phyloP scores from a whole-genome alignment of 2,888 invertebrate genomes.

The Drosophila tanythrix region DNA sequence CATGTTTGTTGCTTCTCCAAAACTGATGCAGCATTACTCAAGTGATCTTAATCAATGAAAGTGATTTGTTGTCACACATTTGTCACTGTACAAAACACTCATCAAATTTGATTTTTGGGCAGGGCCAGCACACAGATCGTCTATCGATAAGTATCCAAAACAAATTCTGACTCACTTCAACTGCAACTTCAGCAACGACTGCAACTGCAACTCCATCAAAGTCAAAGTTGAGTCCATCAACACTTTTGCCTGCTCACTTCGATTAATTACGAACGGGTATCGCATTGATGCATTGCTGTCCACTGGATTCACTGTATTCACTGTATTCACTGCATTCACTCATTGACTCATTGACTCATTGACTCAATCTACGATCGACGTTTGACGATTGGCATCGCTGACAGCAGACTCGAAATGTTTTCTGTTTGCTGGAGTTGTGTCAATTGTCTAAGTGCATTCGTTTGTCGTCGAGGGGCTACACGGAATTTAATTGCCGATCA shows the following conservation, averaged over 20 bases:
- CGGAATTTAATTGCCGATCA: constrained; percentile 57
- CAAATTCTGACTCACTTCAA: constrained; percentile 62
- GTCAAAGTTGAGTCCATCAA: constrained; percentile 46
- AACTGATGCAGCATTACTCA: constrained; percentile 31
- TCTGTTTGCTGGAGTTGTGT: not conserved
- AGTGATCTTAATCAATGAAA: constrained; percentile 53
- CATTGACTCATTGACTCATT: constrained; percentile 14
- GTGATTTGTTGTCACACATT: constrained; percentile 78
- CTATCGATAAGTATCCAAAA: constrained; percentile 38
- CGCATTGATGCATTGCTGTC: constrained; percentile 70
- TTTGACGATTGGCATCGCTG: constrained; percentile 27
- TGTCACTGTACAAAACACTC: constrained; percentile 71
- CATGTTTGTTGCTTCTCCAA: not conserved
- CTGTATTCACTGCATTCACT: not conserved
- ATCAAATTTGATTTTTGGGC: constrained; percentile 32
- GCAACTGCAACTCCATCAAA: not conserved
- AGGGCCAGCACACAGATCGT: constrained; percentile 22
- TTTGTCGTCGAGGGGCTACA: constrained; percentile 34
- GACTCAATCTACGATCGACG: constrained; percentile 15
- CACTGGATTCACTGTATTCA: constrained; percentile 10
- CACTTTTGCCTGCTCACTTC: constrained; percentile 51
- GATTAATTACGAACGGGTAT: constrained; percentile 58
- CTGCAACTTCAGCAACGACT: not conserved
- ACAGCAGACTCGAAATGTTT: constrained; percentile 42
- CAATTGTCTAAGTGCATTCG: constrained; percentile 49